Base-by-base conservation (phyloP, 2,888 invertebrate species). In the Netelia fuscicornis region DNA sequence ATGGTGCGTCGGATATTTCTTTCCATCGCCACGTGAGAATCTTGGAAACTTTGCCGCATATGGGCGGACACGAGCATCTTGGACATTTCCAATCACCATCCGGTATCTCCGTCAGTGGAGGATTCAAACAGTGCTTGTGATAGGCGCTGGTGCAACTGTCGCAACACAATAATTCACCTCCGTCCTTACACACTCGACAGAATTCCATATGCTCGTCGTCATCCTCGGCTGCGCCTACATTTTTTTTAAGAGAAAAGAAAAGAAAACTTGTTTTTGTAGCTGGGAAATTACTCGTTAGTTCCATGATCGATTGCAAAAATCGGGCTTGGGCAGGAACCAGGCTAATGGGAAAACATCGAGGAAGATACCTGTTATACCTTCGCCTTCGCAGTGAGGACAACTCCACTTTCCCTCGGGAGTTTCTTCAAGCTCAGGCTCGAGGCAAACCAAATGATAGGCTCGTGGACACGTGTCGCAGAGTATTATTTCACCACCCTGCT, bases 11-110 rank as follows among this genome's bases (percentile, higher is more conserved):
- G 6, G 92, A 86, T 1, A 91, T 90, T 81, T 96, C 96, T 68
- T 96, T 96, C 98, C 98, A 99, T 83, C 98, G 96, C 99, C 99
- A 99, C 0, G 99, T 99, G 77, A 99, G 95, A 87, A 99, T 98
- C 95, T 99, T 99, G 20, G 97, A 96, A 2, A 99, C 98, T 94
- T 97, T 97, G 20, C 97, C 97, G 11, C 95, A 95, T 65, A 97
- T 90, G 1, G 97, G 96, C 0, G 96, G 97, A 93, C 97, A 97
- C 94, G 96, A 94, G 95, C 99, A 99, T 84, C 99, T 95, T 0
- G 99, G 99, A 94, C 99, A 99, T 90, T 98, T 97, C 99, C 99
- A 99, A 89, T 99, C 98, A 0, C 99, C 99, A 91, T 98, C 98
- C 0, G 99, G 99, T 86, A 99, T 97, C 86, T 97, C 98, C 25